phyloP scores from a whole-genome alignment of 1,140 invertebrate species.

The Papilio polytes region DNA sequence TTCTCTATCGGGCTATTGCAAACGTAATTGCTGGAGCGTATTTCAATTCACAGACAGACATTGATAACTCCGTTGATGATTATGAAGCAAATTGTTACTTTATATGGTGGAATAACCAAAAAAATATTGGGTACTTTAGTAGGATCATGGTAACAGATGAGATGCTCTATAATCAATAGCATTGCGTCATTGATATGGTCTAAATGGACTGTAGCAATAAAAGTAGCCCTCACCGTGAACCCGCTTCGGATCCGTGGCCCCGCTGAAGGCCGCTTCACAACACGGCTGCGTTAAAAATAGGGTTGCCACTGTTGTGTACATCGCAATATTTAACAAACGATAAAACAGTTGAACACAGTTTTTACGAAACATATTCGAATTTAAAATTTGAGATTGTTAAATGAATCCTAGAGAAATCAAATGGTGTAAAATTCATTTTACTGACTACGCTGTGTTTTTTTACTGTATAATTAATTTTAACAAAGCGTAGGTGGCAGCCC shows the following conservation, averaged over 20 bases:
- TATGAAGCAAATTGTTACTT: not conserved
- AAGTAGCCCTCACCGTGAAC: conserved; percentile 77
- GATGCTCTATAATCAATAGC: conserved; percentile 51
- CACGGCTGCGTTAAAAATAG: conserved; percentile 21
- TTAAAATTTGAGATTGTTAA: not conserved
- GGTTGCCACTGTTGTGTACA: conserved; percentile 3
- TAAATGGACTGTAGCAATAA: conserved; percentile 75
- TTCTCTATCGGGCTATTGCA: not conserved
- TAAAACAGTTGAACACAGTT: not conserved
- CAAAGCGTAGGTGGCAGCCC: not conserved
- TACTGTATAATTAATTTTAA: not conserved
- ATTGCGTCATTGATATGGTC: conserved; percentile 77
- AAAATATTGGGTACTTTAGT: not conserved
- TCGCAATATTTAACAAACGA: not conserved
- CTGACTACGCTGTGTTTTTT: not conserved
- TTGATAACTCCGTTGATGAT: not conserved
- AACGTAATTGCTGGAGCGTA: not conserved
- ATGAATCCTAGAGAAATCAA: not conserved
- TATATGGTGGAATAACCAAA: not conserved
- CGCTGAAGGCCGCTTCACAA: conserved; percentile 58
- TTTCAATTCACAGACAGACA: not conserved
- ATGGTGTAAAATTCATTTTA: not conserved
- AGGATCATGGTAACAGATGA: conserved; percentile 2
- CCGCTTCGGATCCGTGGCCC: conserved; percentile 58
- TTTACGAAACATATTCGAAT: not conserved